phyloP scores from a whole-genome alignment of 2,113 vertebrate species.

The Gymnobelideus leadbeateri region DNA sequence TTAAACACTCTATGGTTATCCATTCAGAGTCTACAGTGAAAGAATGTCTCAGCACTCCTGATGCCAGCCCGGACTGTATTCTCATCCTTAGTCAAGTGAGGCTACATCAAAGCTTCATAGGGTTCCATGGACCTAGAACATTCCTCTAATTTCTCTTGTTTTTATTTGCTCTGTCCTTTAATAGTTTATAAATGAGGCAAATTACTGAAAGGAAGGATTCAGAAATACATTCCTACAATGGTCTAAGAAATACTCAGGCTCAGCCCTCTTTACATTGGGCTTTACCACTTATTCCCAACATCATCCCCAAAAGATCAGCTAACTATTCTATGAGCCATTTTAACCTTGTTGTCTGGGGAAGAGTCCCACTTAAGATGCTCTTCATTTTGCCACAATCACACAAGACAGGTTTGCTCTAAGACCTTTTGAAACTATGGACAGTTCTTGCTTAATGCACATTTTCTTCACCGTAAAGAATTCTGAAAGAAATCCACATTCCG shows the following conservation, averaged over 20 bases:
- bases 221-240: background rate
- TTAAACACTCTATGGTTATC: background rate
- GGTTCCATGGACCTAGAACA: background rate
- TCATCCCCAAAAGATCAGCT: background rate
- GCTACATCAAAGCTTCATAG: background rate
- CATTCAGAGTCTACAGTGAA: background rate
- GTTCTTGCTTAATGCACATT: background rate
- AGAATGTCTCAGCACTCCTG: background rate
- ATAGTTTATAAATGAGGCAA: background rate
- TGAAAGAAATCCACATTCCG: background rate
- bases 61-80: background rate
- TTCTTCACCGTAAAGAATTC: background rate
- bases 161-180: background rate
- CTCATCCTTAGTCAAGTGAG: background rate
- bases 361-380: background rate
- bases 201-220: background rate
- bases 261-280: background rate
- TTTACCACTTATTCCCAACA: background rate
- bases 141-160: background rate
- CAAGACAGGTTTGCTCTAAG: background rate
- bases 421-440: background rate
- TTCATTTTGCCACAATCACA: background rate
- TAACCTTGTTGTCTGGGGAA: background rate
- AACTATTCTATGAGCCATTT: background rate
- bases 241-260: background rate